Evolutionary conservation across 2,113 vertebrate genomes (phyloP), one percentile per base, ranked within the genome.

Genomic region (Delphinus delphis): DNA sequence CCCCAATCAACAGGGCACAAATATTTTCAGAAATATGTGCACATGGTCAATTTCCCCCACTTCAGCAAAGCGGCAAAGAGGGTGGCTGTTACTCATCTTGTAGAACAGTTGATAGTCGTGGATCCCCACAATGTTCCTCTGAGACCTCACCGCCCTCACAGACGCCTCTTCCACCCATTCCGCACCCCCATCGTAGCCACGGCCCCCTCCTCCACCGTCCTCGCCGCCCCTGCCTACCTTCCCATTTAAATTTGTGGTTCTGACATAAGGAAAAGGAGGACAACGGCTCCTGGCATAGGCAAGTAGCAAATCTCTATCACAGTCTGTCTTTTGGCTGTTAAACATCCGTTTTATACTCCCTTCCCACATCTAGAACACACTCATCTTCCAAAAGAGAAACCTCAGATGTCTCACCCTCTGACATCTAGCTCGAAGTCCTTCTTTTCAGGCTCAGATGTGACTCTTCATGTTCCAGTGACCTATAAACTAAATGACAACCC

Each of bases 1-100:
- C 99, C 0, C 99, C 99, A 1, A 99, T 99, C 97, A 99, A 99
- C 87, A 99, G 98, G 23, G 99, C 99, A 18, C 99, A 99, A n/a
- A 99, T 99, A 95, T 99, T 99, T 99, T 99, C 99, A 2, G 99
- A 99, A 96, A 99, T 95, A 99, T 99, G 98, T 99, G 99, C 97
- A 99, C 99, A 55, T 99, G 99, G 97, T 99, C 99, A 9, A 99
- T 99, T 98, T 99, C 99, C 58, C 99, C 99, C 88, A 99, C 99
- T 2, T 99, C 99, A 87, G 99, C 99, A 97, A 99, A 99, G 3
- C 99, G 99, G 55, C 99, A 99, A 70, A 99, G 98, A 0, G 99
- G 99, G 85, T 99, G 99, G 97, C 99, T 99, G 98, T 99, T 99
- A 98, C 99, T 99, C 99, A 99, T 99, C 98, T 98, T 99, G 97